Percentiles rank a stretch among this genome's conserved stretches.
phyloP scores from a whole-genome alignment of 2,888 invertebrate genomes.

The Adelognathus sp. region DNA sequence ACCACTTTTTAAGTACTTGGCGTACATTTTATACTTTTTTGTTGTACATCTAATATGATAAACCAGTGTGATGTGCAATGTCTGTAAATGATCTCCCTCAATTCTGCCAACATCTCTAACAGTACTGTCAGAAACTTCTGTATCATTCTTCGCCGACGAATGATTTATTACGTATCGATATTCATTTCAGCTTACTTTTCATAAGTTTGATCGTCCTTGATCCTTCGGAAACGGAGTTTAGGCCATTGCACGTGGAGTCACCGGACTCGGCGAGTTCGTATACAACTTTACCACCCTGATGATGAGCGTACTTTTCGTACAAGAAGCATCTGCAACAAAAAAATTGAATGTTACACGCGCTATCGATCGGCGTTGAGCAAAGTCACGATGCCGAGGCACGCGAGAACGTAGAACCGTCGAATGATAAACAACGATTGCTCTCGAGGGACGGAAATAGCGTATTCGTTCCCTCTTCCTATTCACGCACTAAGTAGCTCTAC shows the following conservation, averaged over 20 bases:
- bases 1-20: too few relatives aligned
- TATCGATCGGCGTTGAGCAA: background rate
- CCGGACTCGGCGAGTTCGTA: slow-evolving; percentile 90
- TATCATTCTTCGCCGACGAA: background rate
- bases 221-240: slow-evolving; percentile 89
- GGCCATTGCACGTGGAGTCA: slow-evolving; percentile 90
- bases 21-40: too few relatives aligned
- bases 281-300: slow-evolving; percentile 81
- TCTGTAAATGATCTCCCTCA: too few relatives aligned
- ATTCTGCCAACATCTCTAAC: too few relatives aligned
- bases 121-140: too few relatives aligned
- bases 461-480: slow-evolving; percentile 36
- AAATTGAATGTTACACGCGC: slow-evolving; percentile 1
- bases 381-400: slow-evolving; percentile 19
- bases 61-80: too few relatives aligned
- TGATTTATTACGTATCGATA: background rate
- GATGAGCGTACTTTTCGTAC: slow-evolving; percentile 83
- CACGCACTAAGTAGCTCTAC: slow-evolving; percentile 53
- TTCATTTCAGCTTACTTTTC: slow-evolving; percentile 84
- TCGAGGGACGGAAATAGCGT: slow-evolving; percentile 49
- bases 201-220: slow-evolving; percentile 90
- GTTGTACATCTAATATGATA: too few relatives aligned
- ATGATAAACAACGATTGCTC: slow-evolving; percentile 28
- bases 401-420: background rate
- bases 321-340: slow-evolving; percentile 87